Base-by-base conservation (phyloP, 2,113 vertebrate genomes). In the Bubo bubo region DNA sequence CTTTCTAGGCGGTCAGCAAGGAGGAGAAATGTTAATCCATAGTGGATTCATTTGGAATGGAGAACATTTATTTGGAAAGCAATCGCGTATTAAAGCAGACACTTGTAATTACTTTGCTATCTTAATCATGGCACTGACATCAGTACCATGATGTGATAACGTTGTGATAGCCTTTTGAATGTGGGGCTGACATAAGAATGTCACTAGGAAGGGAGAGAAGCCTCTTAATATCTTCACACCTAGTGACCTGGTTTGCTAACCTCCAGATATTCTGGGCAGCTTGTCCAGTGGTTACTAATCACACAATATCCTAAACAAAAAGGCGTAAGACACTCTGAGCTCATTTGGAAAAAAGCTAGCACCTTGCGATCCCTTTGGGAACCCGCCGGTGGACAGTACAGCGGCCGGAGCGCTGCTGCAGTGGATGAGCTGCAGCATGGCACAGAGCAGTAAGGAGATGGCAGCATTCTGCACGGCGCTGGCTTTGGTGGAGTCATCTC, bases 1-100 rank as follows among this genome's bases (percentile, higher is more conserved):
- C 67, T 8, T 96, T 83, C 59, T 73, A 37, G 87, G 90, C 39
- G 2, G 90, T 10, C 82, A 86, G 75, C 70, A 63, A 95, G 93
- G 39, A 52, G 96, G 68, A 86, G 84, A 91, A 90, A 82, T 15
- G 87, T 93, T 96, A 96, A 96, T 97, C 92, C 85, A 15, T n/a
- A 34, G 66, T 79, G 81, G 93, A 79, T 96, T 93, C 94, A 83
- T 95, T 90, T 96, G 93, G 91, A 90, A 83, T 59, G 75, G 82
- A 67, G 96, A 92, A 43, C 71, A 56, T 90, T 82, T 79, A 71
- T 96, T 97, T 96, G 79, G 95, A 94, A 95, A 93, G 93, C 93
- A 94, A 96, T 96, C 84, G 91, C 9, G 26, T 88, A 87, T 74
- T 81, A 90, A 96, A 96, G 84, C 74, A 96, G 89, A 90, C 87